Conservation (phyloP, 2,888 invertebrate species). For the Lycia hirtaria region DNA sequence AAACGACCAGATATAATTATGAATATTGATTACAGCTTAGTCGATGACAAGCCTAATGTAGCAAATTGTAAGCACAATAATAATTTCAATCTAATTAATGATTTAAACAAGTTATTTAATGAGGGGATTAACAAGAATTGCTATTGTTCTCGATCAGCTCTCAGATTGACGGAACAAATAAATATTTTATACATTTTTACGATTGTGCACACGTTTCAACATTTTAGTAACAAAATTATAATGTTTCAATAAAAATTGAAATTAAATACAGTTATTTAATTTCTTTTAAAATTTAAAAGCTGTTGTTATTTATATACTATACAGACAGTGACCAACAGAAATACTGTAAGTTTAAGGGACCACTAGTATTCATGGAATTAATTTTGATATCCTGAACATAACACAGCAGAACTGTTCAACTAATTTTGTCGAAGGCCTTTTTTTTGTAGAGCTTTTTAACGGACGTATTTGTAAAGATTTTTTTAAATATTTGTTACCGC, state of each 20-base stretch:
- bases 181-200: conserved; percentile 3
- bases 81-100: conserved; percentile 34
- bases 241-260: conserved; percentile 17
- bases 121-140: conserved; percentile 47
- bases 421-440: no score
- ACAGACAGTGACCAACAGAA: no score
- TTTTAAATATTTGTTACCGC: no score
- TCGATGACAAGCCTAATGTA: conserved; percentile 11
- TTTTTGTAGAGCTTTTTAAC: no score
- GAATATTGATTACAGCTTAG: conserved; percentile 41
- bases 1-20: conserved; percentile 32
- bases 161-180: conserved; percentile 1
- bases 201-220: conserved; percentile 1
- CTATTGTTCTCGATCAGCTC: conserved; percentile 42
- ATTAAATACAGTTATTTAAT: neutral
- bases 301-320: no score
- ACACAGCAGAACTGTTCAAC: no score
- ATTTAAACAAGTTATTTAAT: conserved; percentile 42
- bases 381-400: no score
- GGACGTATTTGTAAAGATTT: no score
- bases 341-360: no score
- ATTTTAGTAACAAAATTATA: conserved; percentile 10
- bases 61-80: conserved; percentile 10
- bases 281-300: no score
- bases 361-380: no score